Base-by-base conservation (phyloP, 2,888 invertebrate species). In the Lithosia quadra region DNA sequence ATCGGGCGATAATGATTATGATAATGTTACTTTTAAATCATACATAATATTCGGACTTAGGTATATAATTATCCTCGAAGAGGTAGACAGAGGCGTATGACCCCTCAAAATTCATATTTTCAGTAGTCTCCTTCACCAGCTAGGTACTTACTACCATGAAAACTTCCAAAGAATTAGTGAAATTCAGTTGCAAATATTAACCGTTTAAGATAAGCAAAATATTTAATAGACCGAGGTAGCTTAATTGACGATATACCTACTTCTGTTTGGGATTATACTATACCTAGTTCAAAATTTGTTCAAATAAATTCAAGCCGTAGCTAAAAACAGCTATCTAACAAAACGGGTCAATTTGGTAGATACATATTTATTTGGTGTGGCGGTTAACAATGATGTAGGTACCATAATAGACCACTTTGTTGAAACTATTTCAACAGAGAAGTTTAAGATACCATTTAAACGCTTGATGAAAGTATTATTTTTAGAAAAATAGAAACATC, bases 391-490 rank as follows among this genome's bases (percentile, higher is more conserved):
- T 58, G n/a, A 58, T n/a, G n/a, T 49, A 49, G 49, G 49, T 49
- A 49, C n/a, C 49, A 49, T 49, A 49, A 49, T 49, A 49, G 49
- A 49, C 49, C n/a, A 49, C 49, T 49, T 49, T 49, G 49, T n/a
- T 49, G 49, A 49, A 49, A 49, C 18, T 49, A 49, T 49, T 49
- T n/a, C 18, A 49, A n/a, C n/a, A n/a, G 49, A 18, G 49, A n/a
- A 9, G 43, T 18, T 43, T 43, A 43, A 43, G 49, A 49, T 49
- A 33, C n/a, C 2, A 60, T 36, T 36, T 36, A 36, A 22, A 21
- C 22, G 22, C 8, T 7, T 36, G 22, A 33, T 58, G 57, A 34
- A 34, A 34, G 8, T 10, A 10, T 34, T 10, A 34, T 34, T 34
- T 1, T 34, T 34, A 7, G 34, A 34, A 10, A 33, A 34, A 34